Conservation (phyloP, 2,888 invertebrate genomes). For the Zhuqinia jingwanae region DNA sequence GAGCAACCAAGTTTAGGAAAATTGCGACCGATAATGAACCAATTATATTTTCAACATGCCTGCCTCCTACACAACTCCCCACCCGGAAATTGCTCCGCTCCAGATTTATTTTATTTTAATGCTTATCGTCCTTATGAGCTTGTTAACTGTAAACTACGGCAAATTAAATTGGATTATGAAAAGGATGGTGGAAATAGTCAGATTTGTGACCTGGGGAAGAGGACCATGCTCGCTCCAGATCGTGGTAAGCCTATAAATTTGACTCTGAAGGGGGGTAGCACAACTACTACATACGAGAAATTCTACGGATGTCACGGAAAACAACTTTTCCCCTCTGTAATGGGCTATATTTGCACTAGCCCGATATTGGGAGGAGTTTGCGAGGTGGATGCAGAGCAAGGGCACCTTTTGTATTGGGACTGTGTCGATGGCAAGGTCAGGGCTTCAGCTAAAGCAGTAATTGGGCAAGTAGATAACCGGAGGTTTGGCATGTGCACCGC, state of each 20-base stretch:
- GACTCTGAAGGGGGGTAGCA: neutral
- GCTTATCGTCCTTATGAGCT: conserved; percentile 8
- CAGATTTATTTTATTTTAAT: neutral
- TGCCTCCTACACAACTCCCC: neutral
- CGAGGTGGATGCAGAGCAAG: neutral
- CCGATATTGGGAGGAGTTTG: conserved; percentile 9
- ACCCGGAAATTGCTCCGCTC: too few relatives aligned
- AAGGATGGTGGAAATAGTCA: neutral
- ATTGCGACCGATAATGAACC: neutral
- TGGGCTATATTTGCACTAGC: neutral
- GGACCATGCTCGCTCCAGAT: neutral
- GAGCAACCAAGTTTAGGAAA: neutral
- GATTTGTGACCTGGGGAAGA: neutral
- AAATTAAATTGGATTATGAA: neutral
- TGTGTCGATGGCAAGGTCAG: neutral
- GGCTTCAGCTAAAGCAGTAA: neutral
- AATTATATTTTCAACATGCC: conserved; percentile 10
- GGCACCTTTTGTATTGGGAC: neutral
- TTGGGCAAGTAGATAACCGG: neutral
- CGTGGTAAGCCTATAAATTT: neutral
- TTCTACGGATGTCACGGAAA: conserved; percentile 43
- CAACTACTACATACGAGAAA: neutral
- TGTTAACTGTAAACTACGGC: neutral
- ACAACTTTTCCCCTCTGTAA: neutral
- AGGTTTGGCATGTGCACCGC: neutral